Evolutionary conservation across 1,140 invertebrate genomes (phyloP).

Genomic region (Trichonephila clavipes): DNA sequence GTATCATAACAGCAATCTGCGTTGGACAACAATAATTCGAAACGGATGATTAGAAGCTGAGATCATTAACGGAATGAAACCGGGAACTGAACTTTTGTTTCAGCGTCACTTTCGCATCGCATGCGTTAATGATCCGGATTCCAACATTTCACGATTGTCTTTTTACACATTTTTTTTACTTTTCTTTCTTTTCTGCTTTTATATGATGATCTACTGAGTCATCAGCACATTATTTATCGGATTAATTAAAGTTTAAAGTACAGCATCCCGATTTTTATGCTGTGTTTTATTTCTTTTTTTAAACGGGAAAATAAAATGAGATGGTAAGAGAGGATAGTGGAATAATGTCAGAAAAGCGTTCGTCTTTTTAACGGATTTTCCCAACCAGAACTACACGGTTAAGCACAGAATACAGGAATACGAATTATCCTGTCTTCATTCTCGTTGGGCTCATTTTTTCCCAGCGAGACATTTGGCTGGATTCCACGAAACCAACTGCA

Average conservation of each 20-base stretch:
- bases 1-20: constrained; percentile 50
- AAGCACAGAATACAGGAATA: constrained; percentile 35
- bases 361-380: constrained; percentile 51
- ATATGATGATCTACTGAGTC: constrained; percentile 47
- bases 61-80: constrained; percentile 73
- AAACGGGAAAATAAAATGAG: constrained; percentile 7
- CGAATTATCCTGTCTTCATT: constrained; percentile 63
- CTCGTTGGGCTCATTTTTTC: constrained; percentile 38
- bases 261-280: neutral
- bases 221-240: constrained; percentile 53
- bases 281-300: neutral
- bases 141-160: constrained; percentile 20
- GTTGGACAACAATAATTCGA: constrained; percentile 65
- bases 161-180: neutral
- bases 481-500: constrained; percentile 50
- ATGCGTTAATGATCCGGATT: constrained; percentile 57
- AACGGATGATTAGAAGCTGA: constrained; percentile 64
- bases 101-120: neutral
- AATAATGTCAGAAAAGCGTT: neutral
- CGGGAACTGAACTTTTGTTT: constrained; percentile 62
- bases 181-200: constrained; percentile 15
- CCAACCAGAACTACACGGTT: constrained; percentile 47
- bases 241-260: constrained; percentile 67
- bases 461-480: constrained; percentile 28
- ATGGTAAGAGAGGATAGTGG: constrained; percentile 2